phyloP scores from a whole-genome alignment of 2,113 vertebrate species.

The Stegastes partitus region DNA sequence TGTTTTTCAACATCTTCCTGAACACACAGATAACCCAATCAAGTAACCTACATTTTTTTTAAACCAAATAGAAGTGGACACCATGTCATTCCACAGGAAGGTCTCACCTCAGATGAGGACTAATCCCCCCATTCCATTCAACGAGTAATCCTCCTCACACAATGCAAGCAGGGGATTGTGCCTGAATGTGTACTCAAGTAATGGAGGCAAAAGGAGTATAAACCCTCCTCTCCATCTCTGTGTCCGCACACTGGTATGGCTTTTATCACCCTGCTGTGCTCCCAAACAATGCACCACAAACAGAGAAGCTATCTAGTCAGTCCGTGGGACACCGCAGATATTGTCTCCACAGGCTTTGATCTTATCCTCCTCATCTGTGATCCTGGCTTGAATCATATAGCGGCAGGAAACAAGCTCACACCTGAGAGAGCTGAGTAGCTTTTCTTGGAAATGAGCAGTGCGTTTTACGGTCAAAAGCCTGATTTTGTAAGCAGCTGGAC shows the following conservation, averaged over 20 bases:
- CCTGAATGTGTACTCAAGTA: constrained; percentile 73
- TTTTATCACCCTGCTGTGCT: constrained; percentile 61
- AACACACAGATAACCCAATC: neutral
- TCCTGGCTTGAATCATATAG: constrained; percentile 39
- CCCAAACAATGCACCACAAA: constrained; percentile 76
- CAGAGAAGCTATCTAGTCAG: constrained; percentile 57
- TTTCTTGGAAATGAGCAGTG: constrained; percentile 37
- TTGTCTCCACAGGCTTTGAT: constrained; percentile 65
- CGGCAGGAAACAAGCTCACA: constrained; percentile 56
- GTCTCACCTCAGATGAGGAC: constrained; percentile 49
- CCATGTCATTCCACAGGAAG: constrained; percentile 33
- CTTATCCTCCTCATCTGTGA: constrained; percentile 34
- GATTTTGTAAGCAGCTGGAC: constrained; percentile 41
- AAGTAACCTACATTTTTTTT: neutral
- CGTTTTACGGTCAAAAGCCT: constrained; percentile 36
- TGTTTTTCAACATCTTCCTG: constrained; percentile 2
- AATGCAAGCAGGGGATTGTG: constrained; percentile 62
- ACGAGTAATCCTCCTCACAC: constrained; percentile 69
- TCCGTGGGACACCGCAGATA: constrained; percentile 17
- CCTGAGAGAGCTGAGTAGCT: constrained; percentile 51
- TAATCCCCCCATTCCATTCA: constrained; percentile 47
- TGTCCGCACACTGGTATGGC: constrained; percentile 20
- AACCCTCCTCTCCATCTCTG: constrained; percentile 13
- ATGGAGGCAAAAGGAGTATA: constrained; percentile 52
- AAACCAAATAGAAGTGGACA: constrained; percentile 27